These are phyloP conservation scores for Choloepus hoffmanni DNA, from an alignment of 2,113 vertebrate species.

Conservation along the genomic window DNA sequence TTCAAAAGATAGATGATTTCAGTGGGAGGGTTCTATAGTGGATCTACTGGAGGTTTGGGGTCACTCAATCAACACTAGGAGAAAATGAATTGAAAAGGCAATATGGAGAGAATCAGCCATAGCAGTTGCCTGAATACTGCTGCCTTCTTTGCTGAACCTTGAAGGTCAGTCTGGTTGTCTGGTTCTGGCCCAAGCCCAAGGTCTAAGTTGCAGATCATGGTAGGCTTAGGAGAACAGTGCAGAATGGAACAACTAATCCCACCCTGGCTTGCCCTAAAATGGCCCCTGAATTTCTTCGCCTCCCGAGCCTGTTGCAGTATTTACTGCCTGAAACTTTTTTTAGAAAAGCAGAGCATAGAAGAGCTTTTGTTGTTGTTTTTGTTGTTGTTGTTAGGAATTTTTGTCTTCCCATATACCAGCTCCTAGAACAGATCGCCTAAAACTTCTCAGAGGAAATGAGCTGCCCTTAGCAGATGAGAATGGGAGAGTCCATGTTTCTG, in stretches of 20 bases:
- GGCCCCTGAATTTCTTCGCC: constrained; percentile 36
- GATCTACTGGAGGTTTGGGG: accelerated
- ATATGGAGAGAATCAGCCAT: neutral
- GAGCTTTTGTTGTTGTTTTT: neutral
- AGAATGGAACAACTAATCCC: constrained; percentile 76
- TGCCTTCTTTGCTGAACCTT: constrained; percentile 24
- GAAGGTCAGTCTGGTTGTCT: constrained; percentile 40
- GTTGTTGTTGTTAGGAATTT: neutral
- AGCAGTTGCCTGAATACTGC: neutral
- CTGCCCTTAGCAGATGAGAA: neutral
- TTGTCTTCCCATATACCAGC: constrained; percentile 46
- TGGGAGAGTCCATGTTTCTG: accelerated
- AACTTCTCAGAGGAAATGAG: constrained; percentile 55
- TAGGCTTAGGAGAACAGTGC: constrained; percentile 64
- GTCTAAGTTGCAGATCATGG: constrained; percentile 68
- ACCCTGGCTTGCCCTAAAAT: constrained; percentile 58
- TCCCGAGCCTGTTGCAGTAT: neutral
- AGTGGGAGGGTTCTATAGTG: neutral
- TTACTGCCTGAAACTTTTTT: neutral
- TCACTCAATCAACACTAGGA: neutral
- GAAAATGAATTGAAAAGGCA: neutral
- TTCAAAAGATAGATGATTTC: constrained; percentile 18
- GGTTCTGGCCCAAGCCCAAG: constrained; percentile 62
- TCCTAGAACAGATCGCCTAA: constrained; percentile 49
- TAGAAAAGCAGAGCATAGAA: constrained; percentile 6